Conservation (phyloP, 2,797 vertebrate genomes). For the Cottoperca gobio region DNA sequence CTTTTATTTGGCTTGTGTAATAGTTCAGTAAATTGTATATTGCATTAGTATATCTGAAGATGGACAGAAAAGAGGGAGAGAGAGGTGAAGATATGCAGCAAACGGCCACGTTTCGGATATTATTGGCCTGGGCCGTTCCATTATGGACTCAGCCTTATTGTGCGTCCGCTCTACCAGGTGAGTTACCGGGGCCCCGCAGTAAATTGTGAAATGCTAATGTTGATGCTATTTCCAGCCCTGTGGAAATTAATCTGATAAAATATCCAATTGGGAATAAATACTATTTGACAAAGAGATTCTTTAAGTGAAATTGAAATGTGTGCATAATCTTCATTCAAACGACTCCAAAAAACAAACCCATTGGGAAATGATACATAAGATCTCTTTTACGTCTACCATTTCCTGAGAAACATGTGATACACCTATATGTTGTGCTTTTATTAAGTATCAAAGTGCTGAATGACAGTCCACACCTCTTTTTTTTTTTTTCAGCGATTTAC, state of each 20-base stretch:
- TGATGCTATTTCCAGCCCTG: constrained; percentile 13
- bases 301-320: constrained; percentile 15
- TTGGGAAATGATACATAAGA: not conserved
- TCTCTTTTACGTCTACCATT: constrained; percentile 5
- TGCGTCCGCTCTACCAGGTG: no score
- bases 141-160: no score
- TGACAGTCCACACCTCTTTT: not conserved
- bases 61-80: no score
- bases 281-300: not conserved
- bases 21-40: constrained; percentile 9
- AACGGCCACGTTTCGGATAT: no score
- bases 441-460: not conserved
- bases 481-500: not conserved
- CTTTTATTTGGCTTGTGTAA: constrained; percentile 1
- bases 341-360: constrained; percentile 17
- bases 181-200: no score
- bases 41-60: no score
- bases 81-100: no score
- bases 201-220: no score
- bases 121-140: no score
- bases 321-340: constrained; percentile 6
- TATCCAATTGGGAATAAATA: not conserved
- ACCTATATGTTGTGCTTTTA: not conserved
- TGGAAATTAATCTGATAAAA: not conserved
- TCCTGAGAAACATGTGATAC: not conserved